Conservation (phyloP, 1,140 invertebrate species). For the Helicoverpa zea region DNA sequence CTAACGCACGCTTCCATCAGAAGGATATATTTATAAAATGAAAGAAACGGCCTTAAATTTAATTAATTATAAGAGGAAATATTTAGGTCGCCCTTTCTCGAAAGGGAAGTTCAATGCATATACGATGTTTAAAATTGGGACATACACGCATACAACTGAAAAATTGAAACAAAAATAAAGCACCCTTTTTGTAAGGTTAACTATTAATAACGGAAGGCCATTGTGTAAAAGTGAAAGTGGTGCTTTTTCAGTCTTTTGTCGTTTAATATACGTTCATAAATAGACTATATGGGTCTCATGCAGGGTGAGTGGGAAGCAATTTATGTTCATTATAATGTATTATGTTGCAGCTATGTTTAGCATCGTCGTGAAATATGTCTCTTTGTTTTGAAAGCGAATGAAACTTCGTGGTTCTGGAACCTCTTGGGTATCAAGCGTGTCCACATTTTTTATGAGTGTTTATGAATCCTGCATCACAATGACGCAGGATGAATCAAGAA, state of each 20-base stretch:
- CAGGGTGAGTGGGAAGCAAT: too few species aligned
- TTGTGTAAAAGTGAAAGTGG: neutral
- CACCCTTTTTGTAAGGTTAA: neutral
- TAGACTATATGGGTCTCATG: neutral
- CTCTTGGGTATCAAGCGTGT: too few species aligned
- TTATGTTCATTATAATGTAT: too few species aligned
- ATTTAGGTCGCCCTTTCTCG: neutral
- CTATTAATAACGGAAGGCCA: neutral
- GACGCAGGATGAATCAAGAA: too few species aligned
- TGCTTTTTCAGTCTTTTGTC: neutral
- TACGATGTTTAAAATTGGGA: neutral
- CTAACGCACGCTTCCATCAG: constrained; percentile 3
- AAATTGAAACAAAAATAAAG: neutral
- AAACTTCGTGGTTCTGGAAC: too few species aligned
- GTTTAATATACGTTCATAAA: neutral
- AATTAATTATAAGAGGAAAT: constrained; percentile 17
- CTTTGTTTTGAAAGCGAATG: too few species aligned
- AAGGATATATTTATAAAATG: constrained; percentile 2
- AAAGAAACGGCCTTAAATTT: neutral
- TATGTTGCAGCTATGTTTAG: too few species aligned
- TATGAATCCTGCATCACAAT: too few species aligned
- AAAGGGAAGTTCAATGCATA: neutral
- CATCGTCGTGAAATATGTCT: too few species aligned
- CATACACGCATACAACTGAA: neutral
- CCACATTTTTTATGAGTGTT: too few species aligned